Conservation (phyloP, 2,113 vertebrate species). For the Mobula birostris region DNA sequence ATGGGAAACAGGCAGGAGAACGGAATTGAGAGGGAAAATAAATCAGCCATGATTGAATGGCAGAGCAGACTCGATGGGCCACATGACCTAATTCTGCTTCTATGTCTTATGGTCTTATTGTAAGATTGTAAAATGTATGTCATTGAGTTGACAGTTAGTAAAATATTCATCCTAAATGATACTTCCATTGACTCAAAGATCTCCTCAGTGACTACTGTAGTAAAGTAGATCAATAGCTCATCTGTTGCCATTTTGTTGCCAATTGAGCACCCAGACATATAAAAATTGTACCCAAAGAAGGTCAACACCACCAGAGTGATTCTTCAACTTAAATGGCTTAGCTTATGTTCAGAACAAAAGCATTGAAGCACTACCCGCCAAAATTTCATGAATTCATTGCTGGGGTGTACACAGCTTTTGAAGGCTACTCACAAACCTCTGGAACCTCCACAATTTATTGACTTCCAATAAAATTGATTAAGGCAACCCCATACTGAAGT, state of each 20-base stretch:
- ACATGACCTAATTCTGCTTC: too few relatives aligned
- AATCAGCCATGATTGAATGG: too few relatives aligned
- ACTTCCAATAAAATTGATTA: background rate
- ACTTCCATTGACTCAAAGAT: background rate
- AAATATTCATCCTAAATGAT: background rate
- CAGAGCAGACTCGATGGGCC: too few relatives aligned
- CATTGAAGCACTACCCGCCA: background rate
- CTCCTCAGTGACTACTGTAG: background rate
- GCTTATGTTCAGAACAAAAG: background rate
- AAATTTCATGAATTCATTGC: background rate
- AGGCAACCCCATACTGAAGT: background rate
- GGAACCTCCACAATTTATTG: background rate
- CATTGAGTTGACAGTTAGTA: background rate
- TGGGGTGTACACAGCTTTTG: background rate
- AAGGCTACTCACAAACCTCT: background rate
- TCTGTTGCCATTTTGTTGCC: background rate
- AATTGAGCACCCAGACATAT: background rate
- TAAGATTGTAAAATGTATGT: background rate
- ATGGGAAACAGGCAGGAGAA: too few relatives aligned
- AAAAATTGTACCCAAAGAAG: background rate
- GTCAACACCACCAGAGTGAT: background rate
- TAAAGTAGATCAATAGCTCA: background rate
- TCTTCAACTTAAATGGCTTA: background rate
- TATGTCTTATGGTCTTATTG: too few relatives aligned
- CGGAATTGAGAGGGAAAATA: too few relatives aligned